Evolutionary conservation across 2,797 vertebrate species (phyloP).

Genomic region (Danionella dracula): DNA sequence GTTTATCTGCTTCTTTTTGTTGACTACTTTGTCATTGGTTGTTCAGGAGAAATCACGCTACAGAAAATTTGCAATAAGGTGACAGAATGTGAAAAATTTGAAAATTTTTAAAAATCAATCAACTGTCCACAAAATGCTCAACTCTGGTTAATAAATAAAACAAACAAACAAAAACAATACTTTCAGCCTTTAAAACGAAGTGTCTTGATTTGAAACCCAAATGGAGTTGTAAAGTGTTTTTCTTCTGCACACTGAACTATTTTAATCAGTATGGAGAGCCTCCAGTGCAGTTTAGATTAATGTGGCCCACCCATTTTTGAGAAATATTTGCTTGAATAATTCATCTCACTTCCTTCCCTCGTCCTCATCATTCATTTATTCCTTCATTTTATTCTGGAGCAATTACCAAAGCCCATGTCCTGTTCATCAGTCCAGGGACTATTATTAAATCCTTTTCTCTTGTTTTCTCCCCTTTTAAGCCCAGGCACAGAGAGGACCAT

Average conservation of each 20-base stretch:
- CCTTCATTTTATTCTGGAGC: slow-evolving; percentile 29
- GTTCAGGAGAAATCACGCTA: too few species aligned
- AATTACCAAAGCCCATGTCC: slow-evolving; percentile 19
- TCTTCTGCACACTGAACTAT: slow-evolving; percentile 22
- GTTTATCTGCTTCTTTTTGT: too few species aligned
- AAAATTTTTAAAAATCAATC: too few species aligned
- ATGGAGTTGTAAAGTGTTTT: slow-evolving; percentile 3
- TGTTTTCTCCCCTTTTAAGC: slow-evolving; percentile 20
- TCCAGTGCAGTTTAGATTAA: slow-evolving; percentile 38
- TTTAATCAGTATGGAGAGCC: slow-evolving; percentile 34
- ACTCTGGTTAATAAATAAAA: too few species aligned
- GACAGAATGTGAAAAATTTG: too few species aligned
- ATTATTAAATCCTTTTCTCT: slow-evolving; percentile 15
- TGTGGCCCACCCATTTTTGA: slow-evolving; percentile 40
- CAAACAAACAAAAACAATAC: too few species aligned
- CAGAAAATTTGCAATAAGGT: too few species aligned
- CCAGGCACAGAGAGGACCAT: not conserved
- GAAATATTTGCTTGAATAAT: slow-evolving; percentile 42
- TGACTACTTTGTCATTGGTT: too few species aligned
- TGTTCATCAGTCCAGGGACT: slow-evolving; percentile 19
- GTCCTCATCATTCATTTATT: slow-evolving; percentile 33
- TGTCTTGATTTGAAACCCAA: slow-evolving; percentile 35
- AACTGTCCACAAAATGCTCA: too few species aligned
- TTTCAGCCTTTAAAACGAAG: too few species aligned
- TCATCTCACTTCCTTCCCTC: slow-evolving; percentile 35